Percentiles rank a stretch among this genome's conserved stretches.
phyloP scores from a whole-genome alignment of 2,797 vertebrate genomes.

The Xenentodon cancila region DNA sequence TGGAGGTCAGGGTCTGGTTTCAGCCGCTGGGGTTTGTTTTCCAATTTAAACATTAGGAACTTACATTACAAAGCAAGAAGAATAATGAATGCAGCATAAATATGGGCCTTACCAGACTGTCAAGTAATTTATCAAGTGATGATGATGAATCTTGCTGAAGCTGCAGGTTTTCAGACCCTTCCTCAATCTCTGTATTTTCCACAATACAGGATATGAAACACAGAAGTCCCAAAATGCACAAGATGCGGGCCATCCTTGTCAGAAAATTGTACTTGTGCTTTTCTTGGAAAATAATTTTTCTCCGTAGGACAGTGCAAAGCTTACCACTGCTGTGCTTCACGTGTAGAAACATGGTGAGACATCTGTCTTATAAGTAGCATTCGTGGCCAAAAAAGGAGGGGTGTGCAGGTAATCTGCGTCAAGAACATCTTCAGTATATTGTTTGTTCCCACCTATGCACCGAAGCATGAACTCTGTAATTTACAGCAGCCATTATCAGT shows the following conservation, averaged over 20 bases:
- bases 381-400: constrained; percentile 23
- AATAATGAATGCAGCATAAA: neutral
- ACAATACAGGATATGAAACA: constrained; percentile 36
- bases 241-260: constrained; percentile 37
- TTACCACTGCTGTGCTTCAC: constrained; percentile 4
- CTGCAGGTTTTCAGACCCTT: constrained; percentile 20
- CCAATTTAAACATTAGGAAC: neutral
- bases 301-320: neutral
- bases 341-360: neutral
- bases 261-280: neutral
- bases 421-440: constrained; percentile 23
- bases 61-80: neutral
- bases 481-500: constrained; percentile 54
- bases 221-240: constrained; percentile 47
- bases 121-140: constrained; percentile 23
- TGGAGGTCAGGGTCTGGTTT: neutral
- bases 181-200: constrained; percentile 3
- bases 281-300: constrained; percentile 15
- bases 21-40: neutral
- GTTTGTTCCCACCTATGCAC: constrained; percentile 40
- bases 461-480: constrained; percentile 42
- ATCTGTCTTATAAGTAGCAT: constrained; percentile 51
- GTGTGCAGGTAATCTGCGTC: constrained; percentile 22
- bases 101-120: constrained; percentile 52
- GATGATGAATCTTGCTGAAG: constrained; percentile 21